Conservation (phyloP, 2,113 vertebrate genomes). For the Tenrec ecaudatus region DNA sequence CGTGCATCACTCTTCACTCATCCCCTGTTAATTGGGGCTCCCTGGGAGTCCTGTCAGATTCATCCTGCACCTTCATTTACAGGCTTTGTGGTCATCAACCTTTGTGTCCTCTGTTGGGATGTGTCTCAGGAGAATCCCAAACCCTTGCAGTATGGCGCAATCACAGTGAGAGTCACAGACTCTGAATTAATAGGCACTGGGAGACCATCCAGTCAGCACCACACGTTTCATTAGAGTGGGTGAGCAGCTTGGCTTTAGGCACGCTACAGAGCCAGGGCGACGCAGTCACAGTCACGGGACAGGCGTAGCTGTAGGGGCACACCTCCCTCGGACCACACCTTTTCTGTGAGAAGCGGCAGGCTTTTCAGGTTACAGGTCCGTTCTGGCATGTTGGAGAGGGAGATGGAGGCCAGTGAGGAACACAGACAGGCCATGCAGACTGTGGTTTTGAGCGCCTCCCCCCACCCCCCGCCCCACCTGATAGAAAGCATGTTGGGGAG, state of each 20-base stretch:
- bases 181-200: neutral
- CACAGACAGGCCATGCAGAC: neutral
- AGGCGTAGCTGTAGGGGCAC: neutral
- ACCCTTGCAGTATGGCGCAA: neutral
- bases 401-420: neutral
- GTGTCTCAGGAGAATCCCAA: constrained; percentile 8
- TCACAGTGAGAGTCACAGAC: neutral
- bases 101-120: constrained; percentile 50
- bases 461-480: neutral
- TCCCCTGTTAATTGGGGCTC: constrained; percentile 29
- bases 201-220: neutral
- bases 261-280: neutral
- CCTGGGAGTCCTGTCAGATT: constrained; percentile 41
- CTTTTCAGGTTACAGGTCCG: neutral
- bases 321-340: neutral
- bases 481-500: neutral
- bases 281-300: neutral
- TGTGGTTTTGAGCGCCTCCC: neutral
- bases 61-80: neutral
- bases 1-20: constrained; percentile 43
- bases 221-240: neutral
- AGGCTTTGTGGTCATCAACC: neutral
- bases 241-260: neutral
- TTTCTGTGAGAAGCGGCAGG: constrained; percentile 26
- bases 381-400: neutral